Percentiles rank a stretch among this genome's conserved stretches.
phyloP scores from a whole-genome alignment of 2,113 vertebrate genomes.

The Sprattus sprattus region DNA sequence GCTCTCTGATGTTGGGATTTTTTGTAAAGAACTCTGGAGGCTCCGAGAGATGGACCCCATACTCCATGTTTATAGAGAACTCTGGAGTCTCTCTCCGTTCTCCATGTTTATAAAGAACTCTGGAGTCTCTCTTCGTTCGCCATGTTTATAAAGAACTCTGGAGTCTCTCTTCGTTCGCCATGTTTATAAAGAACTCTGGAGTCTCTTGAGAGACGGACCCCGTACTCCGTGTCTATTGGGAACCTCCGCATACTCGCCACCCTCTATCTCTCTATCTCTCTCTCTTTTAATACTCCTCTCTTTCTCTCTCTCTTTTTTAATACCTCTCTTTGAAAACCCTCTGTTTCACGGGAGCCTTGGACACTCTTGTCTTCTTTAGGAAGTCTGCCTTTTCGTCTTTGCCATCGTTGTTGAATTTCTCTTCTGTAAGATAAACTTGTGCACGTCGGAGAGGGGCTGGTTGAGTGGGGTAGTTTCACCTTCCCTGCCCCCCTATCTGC shows the following conservation, averaged over 20 bases:
- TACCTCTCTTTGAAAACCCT: slow-evolving; percentile 24
- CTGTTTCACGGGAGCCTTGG: slow-evolving; percentile 68
- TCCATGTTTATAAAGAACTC: no score
- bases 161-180: no score
- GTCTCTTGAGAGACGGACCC: no score
- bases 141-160: no score
- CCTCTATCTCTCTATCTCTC: slow-evolving; percentile 31
- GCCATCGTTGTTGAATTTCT: slow-evolving; percentile 34
- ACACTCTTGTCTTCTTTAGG: slow-evolving; percentile 57
- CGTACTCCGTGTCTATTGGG: slow-evolving; percentile 52
- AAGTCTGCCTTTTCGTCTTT: slow-evolving; percentile 68
- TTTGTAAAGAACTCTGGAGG: slow-evolving; percentile 39
- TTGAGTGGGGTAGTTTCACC: slow-evolving; percentile 30
- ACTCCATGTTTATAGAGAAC: no score
- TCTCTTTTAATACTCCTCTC: neutral
- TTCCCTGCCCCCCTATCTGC: neutral
- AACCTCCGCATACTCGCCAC: slow-evolving; percentile 38
- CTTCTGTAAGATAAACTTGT: slow-evolving; percentile 39
- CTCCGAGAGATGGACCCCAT: no score
- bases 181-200: no score
- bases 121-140: no score
- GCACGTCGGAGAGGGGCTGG: neutral
- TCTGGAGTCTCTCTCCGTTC: no score
- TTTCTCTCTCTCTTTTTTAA: slow-evolving; percentile 16
- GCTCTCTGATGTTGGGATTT: neutral